Evolutionary conservation across 2,888 invertebrate genomes (phyloP).

Genomic region (Stenurella melanura): DNA sequence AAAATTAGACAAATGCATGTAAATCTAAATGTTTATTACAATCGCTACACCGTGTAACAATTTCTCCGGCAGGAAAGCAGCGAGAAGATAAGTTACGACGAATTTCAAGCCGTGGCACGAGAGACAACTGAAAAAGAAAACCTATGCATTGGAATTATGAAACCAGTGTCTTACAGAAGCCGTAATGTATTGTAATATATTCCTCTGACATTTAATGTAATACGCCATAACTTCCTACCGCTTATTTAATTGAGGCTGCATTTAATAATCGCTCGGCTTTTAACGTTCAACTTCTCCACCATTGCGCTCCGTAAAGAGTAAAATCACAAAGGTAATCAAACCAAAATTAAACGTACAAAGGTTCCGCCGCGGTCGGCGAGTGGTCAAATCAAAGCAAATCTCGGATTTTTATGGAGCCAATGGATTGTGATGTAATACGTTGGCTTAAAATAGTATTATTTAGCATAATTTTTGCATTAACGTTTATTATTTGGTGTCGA

Average conservation of each 20-base stretch:
- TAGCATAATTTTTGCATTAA: constrained; percentile 2
- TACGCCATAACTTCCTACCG: constrained; percentile 3
- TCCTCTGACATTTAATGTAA: constrained; percentile 26
- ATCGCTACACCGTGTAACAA: constrained; percentile 31
- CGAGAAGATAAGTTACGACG: constrained; percentile 10
- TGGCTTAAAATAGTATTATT: constrained; percentile 2
- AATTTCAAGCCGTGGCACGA: background rate
- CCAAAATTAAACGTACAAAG: background rate
- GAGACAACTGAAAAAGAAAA: constrained; percentile 13
- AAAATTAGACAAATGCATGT: constrained; percentile 36
- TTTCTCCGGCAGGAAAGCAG: constrained; percentile 12
- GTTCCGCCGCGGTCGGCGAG: background rate
- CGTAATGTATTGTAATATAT: constrained; percentile 35
- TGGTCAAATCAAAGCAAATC: background rate
- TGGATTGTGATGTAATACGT: background rate
- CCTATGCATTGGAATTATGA: constrained; percentile 8
- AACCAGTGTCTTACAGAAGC: constrained; percentile 17
- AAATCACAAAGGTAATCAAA: background rate
- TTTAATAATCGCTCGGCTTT: constrained; percentile 22
- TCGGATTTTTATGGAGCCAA: background rate
- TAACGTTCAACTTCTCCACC: background rate
- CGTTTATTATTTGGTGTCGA: background rate
- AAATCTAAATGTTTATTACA: constrained; percentile 37
- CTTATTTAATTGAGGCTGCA: constrained; percentile 34
- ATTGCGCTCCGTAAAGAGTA: constrained; percentile 4